Base-by-base conservation (phyloP, 2,797 vertebrate species). In the Sebastes hubbsi region DNA sequence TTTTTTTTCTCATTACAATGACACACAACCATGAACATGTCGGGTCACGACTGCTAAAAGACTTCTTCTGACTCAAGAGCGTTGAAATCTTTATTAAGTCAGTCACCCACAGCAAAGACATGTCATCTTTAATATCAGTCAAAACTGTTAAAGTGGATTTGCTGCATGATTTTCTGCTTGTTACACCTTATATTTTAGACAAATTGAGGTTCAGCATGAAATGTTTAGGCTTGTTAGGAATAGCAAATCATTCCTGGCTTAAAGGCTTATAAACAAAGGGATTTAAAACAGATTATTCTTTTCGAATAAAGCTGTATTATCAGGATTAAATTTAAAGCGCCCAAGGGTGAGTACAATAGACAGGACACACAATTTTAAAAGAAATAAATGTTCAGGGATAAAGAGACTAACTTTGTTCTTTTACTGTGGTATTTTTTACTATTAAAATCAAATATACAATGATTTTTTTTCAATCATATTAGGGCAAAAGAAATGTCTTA, bases 241-340 rank as follows among this genome's bases (percentile, higher is more conserved):
- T 64, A 78, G 29, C 22, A 56, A 89, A 87, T 87, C 63, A 88
- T 80, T 72, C 6, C 24, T 63, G 54, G 80, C 69, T 87, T 90
- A 86, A 84, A 84, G 77, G 82, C 55, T 80, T 88, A 84, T 58
- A 89, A 90, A 91, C 87, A 89, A 90, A 84, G n/a, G 77, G 81
- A 70, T 90, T 93, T 79, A 66, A 77, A 24, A 72, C 25, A 68
- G 77, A 85, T 85, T 66, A 24, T 2, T 78, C 77, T 86, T 82
- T 74, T 86, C 69, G 56, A 64, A 63, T 66, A 77, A 75, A 90
- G 58, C 77, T 83, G 24, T 79, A 72, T 77, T 81, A 87, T 81
- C 65, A 76, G 87, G 90, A 91, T 89, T 89, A 77, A 68, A 87
- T 13, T 83, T 66, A 70, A 76, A 78, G n/a, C 46, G 3, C 73